Base-by-base conservation (phyloP, 2,113 vertebrate species). In the Columba livia region DNA sequence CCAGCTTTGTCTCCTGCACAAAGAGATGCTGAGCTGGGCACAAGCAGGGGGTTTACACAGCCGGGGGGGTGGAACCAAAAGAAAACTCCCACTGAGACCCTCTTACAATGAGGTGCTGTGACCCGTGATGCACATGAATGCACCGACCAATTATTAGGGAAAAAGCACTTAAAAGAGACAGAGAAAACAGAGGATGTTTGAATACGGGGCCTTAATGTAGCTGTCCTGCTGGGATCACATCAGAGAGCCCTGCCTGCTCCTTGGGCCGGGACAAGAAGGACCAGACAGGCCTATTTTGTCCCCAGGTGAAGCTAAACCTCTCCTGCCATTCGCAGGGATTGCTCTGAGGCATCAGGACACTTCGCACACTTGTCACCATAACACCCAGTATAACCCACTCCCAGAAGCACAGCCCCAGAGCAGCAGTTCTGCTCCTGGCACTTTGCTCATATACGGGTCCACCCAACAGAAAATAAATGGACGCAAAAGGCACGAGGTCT, bases 361-460 rank as follows among this genome's bases (percentile, higher is more conserved):
- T 0, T 5, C 6, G 0, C 4, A 12, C 14, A 0, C 20, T 26
- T 11, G 2, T 23, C 65, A 47, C 40, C 1, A 0, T 11, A 14
- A 20, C 5, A 2, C 7, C 5, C 48, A 3, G 0, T 3, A 19
- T 7, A 26, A 74, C 0, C 36, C 29, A 2, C 42, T 3, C 40
- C 4, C 1, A 17, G 16, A 44, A 44, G 42, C 42, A 7, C 42
- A 44, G 42, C 42, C 42, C 42, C 42, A 14, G 34, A 20, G 26
- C 25, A 9, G 54, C 3, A 0, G 31, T 40, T n/a, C 50, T 29
- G 47, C 38, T 47, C 36, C 58, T 21, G 3, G 26, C 11, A 0
- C 32, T 56, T 15, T 20, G 21, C 62, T 77, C 70, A 28, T 31
- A 44, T 18, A 17, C 0, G 0, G 15, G 21, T 38, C 75, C 44